Conservation (phyloP, 2,797 vertebrate genomes). For the Microctenopoma steveboyesi region DNA sequence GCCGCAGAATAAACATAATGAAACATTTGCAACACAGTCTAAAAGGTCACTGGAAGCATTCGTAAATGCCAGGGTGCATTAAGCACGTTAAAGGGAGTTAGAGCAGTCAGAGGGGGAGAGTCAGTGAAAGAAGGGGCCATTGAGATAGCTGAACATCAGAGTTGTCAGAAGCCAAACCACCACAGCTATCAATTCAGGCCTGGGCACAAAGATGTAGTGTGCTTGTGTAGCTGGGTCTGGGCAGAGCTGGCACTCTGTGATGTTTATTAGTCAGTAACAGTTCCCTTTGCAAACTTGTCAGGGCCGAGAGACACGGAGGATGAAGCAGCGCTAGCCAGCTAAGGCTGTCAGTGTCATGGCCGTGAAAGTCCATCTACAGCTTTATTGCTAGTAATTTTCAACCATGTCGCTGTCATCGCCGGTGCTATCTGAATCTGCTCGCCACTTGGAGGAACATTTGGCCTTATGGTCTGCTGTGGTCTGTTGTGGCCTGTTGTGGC, state of each 20-base stretch:
- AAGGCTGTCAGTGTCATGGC: conserved; percentile 11
- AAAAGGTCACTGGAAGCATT: conserved; percentile 56
- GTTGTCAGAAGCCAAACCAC: conserved; percentile 58
- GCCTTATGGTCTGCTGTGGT: neutral
- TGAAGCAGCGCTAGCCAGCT: conserved; percentile 19
- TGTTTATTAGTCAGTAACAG: conserved; percentile 62
- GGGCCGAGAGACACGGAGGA: conserved; percentile 37
- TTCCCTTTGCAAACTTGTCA: conserved; percentile 59
- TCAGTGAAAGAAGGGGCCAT: conserved; percentile 52
- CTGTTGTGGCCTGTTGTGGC: neutral
- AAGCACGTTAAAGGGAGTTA: conserved; percentile 55
- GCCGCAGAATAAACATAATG: conserved; percentile 61
- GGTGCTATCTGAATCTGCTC: conserved; percentile 12
- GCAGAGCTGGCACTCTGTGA: conserved; percentile 34
- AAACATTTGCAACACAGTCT: conserved; percentile 35
- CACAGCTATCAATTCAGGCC: conserved; percentile 68
- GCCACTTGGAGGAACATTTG: neutral
- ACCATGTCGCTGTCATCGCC: conserved; percentile 23
- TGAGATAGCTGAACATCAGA: conserved; percentile 56
- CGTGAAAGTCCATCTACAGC: conserved; percentile 26
- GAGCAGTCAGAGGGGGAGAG: conserved; percentile 46
- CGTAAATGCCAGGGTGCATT: conserved; percentile 57
- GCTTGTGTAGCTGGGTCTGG: conserved; percentile 39
- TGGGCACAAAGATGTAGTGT: conserved; percentile 65
- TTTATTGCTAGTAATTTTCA: conserved; percentile 35